Base-by-base conservation (phyloP, 2,113 vertebrate species). In the Ameiurus melas region DNA sequence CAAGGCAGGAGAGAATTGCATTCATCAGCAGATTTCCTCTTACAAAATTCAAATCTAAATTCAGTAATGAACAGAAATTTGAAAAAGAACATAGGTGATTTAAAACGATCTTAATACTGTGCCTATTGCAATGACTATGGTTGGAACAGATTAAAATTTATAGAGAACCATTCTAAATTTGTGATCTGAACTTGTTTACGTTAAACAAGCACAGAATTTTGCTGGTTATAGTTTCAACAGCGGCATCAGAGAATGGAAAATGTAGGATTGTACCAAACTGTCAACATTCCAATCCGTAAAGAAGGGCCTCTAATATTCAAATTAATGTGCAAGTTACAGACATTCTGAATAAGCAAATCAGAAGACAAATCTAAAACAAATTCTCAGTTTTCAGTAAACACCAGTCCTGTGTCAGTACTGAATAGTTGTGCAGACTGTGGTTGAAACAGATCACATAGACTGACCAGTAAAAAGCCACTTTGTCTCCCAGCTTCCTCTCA, bases 401-500 rank as follows among this genome's bases (percentile, higher is more conserved):
- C 12, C 4, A 77, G 20, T 47, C 19, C 33, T 73, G 36, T 3
- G 19, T 3, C 0, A 43, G 36, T 36, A 10, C 1, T 73, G 30
- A 73, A 5, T 20, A 10, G 33, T 39, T 77, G 73, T 77, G 1
- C 12, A 47, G 9, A 27, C 10, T 47, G 39, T 77, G 73, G 39
- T 47, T 47, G 10, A 27, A 77, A 77, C 20, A 77, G 0, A 47
- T 14, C 43, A 51, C 43, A 77, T 0, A 78, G 75, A 90, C 94
- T 96, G 92, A 97, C 97, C 98, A 99, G 94, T 97, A 98, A 93
- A 99, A 99, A 85, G 98, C 98, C 90, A 99, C 92, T 94, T 96
- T 98, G 89, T 99, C 97, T 0, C 97, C 98, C 0, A 99, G 96
- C 30, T 97, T 97, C 93, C 94, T 97, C 84, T 99, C 96, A 0